Evolutionary conservation across 2,113 vertebrate species (phyloP).

Genomic region (Mobula birostris): DNA sequence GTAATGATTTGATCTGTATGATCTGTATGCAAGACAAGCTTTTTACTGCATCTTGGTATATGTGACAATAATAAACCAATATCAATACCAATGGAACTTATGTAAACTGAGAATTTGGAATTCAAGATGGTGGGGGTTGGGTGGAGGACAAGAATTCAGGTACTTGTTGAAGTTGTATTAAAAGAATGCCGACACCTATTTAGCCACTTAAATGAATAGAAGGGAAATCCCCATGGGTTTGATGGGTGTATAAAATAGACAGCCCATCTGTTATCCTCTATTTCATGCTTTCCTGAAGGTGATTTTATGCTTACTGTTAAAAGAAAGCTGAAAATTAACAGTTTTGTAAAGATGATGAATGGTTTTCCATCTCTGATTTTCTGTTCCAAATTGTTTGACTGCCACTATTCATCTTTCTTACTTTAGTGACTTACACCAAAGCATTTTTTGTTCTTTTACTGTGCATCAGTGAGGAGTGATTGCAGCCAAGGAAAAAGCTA

Average conservation of each 20-base stretch:
- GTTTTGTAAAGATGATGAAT: neutral
- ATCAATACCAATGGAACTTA: too few relatives aligned
- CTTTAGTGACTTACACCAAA: neutral
- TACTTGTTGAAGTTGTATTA: neutral
- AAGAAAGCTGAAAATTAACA: neutral
- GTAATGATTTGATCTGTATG: too few relatives aligned
- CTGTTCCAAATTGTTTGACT: slow-evolving; percentile 5
- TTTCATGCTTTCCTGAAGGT: neutral
- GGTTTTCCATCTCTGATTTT: neutral
- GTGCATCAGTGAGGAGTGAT: neutral
- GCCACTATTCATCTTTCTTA: neutral
- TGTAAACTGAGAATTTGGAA: too few relatives aligned
- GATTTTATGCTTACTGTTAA: neutral
- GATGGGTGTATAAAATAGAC: neutral
- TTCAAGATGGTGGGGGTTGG: neutral
- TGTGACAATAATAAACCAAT: too few relatives aligned
- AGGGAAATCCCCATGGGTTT: neutral
- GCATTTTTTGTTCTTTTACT: neutral
- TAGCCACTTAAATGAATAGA: neutral
- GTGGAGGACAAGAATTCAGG: neutral
- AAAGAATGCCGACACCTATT: neutral
- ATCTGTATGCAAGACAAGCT: too few relatives aligned
- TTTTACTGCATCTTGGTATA: too few relatives aligned
- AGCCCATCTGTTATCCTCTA: neutral
- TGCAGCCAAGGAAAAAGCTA: neutral